Base-by-base conservation (phyloP, 2,113 vertebrate species). In the Bambusicola thoracicus region DNA sequence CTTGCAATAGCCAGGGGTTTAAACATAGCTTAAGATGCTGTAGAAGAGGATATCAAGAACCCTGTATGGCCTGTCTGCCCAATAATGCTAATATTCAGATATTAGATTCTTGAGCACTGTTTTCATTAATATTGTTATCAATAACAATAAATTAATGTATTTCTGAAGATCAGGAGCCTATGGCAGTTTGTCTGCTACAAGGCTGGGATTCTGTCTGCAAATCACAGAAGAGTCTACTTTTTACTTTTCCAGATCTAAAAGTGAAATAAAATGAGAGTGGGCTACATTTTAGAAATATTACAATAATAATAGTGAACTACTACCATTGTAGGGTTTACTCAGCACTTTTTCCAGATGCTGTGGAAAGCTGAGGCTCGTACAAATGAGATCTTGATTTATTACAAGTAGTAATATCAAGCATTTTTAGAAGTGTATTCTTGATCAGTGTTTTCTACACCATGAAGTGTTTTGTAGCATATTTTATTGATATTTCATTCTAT, bases 371-470 rank as follows among this genome's bases (percentile, higher is more conserved):
- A 10, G 13, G 44, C 15, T 81, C 8, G 25, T 46, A 72, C 65
- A 90, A 15, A 34, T 81, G 41, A 92, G 74, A 70, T 16, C 53
- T 79, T 93, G 67, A 62, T 86, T 84, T 89, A 91, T 87, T 55
- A 87, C 34, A 85, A n/a, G 13, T 91, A 95, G 93, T 61, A 86
- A 91, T 51, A 59, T 17, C 53, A 83, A 92, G 61, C 3, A 32
- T 34, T 90, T 78, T 88, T 59, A 61, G 38, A 32, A 2, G 5
- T 58, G 10, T n/a, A 41, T n/a, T 43, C 78, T 95, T 85, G 16
- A 40, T 88, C 62, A 81, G 29, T 44, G 34, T 36, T 70, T 85
- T 43, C 30, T 44, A 91, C 9, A 51, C 67, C 56, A 87, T 22
- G 58, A 48, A 76, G 20, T 19, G 30, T 18, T 69, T 91, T 85